Conservation (phyloP, 2,113 vertebrate genomes). For the Halichoeres trimaculatus region DNA sequence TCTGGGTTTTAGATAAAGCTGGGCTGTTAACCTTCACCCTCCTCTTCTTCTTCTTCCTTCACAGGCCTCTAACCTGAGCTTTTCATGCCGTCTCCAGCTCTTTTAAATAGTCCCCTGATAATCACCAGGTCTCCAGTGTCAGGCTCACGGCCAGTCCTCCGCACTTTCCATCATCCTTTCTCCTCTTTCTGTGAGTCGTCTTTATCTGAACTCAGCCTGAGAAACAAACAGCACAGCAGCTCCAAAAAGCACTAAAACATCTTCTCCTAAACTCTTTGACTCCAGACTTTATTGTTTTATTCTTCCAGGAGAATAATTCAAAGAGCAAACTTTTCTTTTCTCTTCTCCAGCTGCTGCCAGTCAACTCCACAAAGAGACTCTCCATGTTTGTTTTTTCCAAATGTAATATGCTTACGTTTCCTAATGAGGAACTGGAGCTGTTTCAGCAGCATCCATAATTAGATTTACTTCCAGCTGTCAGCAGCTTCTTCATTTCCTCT, state of each 20-base stretch:
- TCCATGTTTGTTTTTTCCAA: neutral
- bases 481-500: neutral
- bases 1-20: conserved; percentile 19
- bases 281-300: neutral
- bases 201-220: too few relatives aligned
- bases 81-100: conserved; percentile 25
- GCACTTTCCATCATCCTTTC: neutral
- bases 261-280: neutral
- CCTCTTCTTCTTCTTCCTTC: neutral
- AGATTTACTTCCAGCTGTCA: neutral
- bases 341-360: neutral
- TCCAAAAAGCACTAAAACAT: too few relatives aligned
- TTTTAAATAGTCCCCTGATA: conserved; percentile 41
- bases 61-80: conserved; percentile 1
- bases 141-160: neutral
- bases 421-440: neutral
- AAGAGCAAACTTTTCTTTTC: neutral
- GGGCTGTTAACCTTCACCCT: conserved; percentile 5
- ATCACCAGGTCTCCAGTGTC: conserved; percentile 15
- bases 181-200: conserved; percentile 1
- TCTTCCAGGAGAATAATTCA: neutral
- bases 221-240: neutral
- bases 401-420: neutral
- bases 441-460: neutral
- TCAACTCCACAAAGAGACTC: neutral